Conservation (phyloP, 2,888 invertebrate species). For the Scaptomyza parva region DNA sequence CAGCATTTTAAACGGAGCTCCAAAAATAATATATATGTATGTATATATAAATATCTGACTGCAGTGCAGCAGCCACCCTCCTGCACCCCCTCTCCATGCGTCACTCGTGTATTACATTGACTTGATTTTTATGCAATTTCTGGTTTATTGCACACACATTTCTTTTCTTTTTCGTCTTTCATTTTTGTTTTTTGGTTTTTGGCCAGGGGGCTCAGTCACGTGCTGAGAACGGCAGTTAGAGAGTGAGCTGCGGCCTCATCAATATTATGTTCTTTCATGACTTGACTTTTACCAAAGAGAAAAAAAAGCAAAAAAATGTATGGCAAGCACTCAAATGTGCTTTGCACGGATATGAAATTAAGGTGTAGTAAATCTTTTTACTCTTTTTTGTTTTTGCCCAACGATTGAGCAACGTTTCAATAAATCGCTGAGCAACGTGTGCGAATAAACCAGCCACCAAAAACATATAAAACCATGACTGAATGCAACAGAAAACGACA, state of each 20-base stretch:
- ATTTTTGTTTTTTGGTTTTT: conserved; percentile 42
- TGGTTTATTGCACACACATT: conserved; percentile 58
- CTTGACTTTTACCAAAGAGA: conserved; percentile 17
- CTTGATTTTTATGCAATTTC: conserved; percentile 75
- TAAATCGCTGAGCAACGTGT: conserved; percentile 7
- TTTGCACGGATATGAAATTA: conserved; percentile 45
- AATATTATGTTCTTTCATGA: conserved; percentile 62
- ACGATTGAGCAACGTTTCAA: conserved; percentile 11
- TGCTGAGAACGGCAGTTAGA: conserved; percentile 19
- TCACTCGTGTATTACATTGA: conserved; percentile 34
- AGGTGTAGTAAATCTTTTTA: conserved; percentile 56
- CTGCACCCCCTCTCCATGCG: neutral
- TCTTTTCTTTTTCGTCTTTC: neutral
- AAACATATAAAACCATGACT: conserved; percentile 34
- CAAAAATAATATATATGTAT: neutral
- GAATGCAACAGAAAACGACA: conserved; percentile 38
- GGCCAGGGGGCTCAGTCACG: conserved; percentile 51
- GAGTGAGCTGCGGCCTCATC: conserved; percentile 39
- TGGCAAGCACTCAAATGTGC: conserved; percentile 5
- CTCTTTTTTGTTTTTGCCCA: neutral
- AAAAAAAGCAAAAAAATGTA: neutral
- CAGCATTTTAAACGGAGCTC: conserved; percentile 56
- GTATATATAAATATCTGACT: conserved; percentile 12
- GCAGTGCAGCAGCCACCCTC: conserved; percentile 25
- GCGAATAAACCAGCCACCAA: neutral